Base-by-base conservation (phyloP, 2,888 invertebrate species). In the Zonitis immaculata region DNA sequence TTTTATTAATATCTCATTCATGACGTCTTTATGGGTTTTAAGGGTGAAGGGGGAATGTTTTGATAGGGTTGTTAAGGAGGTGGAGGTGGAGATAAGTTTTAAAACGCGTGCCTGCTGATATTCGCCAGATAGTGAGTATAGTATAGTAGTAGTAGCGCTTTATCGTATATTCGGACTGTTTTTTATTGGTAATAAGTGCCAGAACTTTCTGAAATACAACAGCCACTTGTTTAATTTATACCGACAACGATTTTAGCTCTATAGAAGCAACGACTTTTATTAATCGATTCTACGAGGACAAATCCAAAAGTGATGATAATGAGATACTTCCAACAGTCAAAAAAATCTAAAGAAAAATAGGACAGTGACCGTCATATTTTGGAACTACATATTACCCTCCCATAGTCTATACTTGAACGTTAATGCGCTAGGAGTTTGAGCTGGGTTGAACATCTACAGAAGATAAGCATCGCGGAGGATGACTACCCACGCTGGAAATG, bases 151-250 rank as follows among this genome's bases (percentile, higher is more conserved):
- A n/a, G n/a, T n/a, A n/a, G n/a, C 51, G 51, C 52, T 59, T 60
- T 62, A 60, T 59, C 58, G 56, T 39, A 35, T 51, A n/a, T n/a
- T n/a, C n/a, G 54, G 56, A 54, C 59, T 61, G 57, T 56, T 57
- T 64, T 66, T 65, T 66, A 65, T 65, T 61, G 64, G 61, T 62
- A 66, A 65, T 66, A 66, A 66, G 64, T 66, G 66, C 64, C 64
- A 65, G 56, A 54, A 62, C 59, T 61, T 63, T 62, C 61, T 63
- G 57, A 66, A 64, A 63, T 66, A 63, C 63, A 60, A 32, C 54
- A 54, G 47, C 49, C 51, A 53, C 51, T 57, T 46, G 47, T 44
- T 50, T 47, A 47, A 56, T 30, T 45, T 52, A 50, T 52, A 51
- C n/a, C n/a, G n/a, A n/a, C n/a, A 39, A 16, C 44, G 50, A 42